Evolutionary conservation across 2,797 vertebrate genomes (phyloP), one percentile per base, ranked within the genome.

Genomic region (Etheostoma nigrum): DNA sequence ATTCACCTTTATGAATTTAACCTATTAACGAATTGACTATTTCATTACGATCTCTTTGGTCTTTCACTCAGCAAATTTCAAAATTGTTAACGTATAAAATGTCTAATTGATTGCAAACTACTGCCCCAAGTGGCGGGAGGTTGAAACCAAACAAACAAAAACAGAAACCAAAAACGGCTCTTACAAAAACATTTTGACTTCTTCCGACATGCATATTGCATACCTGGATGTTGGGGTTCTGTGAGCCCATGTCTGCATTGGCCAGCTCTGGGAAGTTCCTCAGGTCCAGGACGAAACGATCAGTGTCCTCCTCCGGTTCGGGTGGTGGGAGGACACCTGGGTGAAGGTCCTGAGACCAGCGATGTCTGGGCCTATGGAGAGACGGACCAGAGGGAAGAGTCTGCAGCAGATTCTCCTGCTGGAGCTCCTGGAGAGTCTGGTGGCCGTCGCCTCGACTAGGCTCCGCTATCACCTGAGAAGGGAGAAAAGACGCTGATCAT

Each of bases 151-250:
- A 40, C 10, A 40, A 40, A 40, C 9, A 40, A 40, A 11, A 40
- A 40, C 36, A 40, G 36, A 40, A 36, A 36, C 33, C 33, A 40
- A 10, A 40, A 40, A 40, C 36, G 36, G 3, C 36, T 11, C 36
- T 40, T 40, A 40, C 10, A 1, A 25, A 61, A 47, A 42, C 21
- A 74, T 19, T 16, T 7, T 27, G 36, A 62, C 25, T 30, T 73
- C 60, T 21, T 45, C 9, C 30, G 10, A 54, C 7, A 51, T 53
- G 23, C 6, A 51, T 6, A 55, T 10, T 23, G 4, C 81, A 72
- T 80, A 97, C 96, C 95, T 97, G 97, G 79, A 97, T 98, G 62
- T 96, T 96, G 19, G 97, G 96, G 79, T 97, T 97, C 58, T 94
- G 95, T 2, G 95, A 93, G 0, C 91, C 94, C 76, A 96, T 87